A percentile compares a stretch with the other conserved stretches of the same genome.
Conservation (phyloP, 2,797 vertebrate genomes). For the Platalea minor region DNA sequence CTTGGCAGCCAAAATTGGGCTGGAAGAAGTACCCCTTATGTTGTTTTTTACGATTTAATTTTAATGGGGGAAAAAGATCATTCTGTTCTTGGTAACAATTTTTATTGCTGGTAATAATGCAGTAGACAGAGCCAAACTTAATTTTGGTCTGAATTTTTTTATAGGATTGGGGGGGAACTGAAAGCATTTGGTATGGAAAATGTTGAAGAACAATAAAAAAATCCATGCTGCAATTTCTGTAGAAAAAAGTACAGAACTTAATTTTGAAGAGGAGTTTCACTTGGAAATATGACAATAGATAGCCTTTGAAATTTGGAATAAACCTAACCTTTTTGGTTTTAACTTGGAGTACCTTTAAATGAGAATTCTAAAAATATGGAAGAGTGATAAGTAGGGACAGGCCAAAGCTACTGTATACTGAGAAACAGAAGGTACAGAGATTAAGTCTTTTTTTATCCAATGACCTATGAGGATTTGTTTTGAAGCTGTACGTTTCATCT, state of each 20-base stretch:
- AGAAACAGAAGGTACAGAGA: neutral
- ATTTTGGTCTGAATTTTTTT: neutral
- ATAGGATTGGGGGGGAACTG: neutral
- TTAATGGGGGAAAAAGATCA: neutral
- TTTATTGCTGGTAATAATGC: neutral
- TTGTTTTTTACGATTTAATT: neutral
- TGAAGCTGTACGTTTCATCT: neutral
- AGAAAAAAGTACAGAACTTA: neutral
- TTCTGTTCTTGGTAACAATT: neutral
- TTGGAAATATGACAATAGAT: neutral
- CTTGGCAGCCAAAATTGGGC: neutral
- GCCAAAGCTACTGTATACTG: neutral
- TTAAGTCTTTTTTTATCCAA: neutral
- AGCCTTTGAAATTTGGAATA: neutral
- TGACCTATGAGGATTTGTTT: neutral
- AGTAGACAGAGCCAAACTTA: neutral
- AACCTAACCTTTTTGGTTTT: neutral
- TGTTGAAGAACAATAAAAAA: neutral
- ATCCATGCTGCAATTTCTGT: neutral
- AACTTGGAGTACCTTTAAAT: neutral
- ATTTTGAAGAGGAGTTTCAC: neutral
- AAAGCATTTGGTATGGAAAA: neutral
- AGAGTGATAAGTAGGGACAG: neutral
- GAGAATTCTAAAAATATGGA: neutral
- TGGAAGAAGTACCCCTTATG: neutral